These are phyloP conservation scores for Scortum barcoo DNA, from an alignment of 2,113 vertebrate genomes.

Conservation along the genomic window DNA sequence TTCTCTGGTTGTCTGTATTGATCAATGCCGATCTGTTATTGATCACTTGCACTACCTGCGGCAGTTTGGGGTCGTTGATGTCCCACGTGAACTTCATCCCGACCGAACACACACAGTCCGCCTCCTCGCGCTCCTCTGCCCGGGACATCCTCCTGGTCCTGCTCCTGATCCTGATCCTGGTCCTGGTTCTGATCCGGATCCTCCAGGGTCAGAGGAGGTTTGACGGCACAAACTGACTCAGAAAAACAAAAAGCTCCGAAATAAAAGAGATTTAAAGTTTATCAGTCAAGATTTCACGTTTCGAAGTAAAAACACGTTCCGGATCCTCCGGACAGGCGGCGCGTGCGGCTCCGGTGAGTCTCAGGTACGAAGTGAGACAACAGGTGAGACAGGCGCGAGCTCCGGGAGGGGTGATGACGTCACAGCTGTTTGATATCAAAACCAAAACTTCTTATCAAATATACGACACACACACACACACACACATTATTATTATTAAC, in stretches of 20 bases:
- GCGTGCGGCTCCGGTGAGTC: constrained; percentile 40
- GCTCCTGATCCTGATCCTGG: neutral
- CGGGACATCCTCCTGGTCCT: constrained; percentile 78
- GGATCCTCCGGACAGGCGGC: neutral
- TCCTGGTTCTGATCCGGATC: neutral
- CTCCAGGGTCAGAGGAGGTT: neutral
- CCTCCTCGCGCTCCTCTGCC: constrained; percentile 78
- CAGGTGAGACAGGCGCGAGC: constrained; percentile 43
- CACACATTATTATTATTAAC: too few species aligned
- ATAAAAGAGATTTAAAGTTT: neutral
- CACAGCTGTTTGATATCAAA: too few species aligned
- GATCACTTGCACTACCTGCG: constrained; percentile 86
- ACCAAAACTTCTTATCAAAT: too few species aligned
- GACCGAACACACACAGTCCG: constrained; percentile 67
- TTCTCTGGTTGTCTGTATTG: neutral
- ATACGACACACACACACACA: too few species aligned
- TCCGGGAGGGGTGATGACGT: too few species aligned
- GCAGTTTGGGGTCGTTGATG: constrained; percentile 95
- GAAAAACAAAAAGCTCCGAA: too few species aligned
- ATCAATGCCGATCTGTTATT: neutral
- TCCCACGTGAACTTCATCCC: constrained; percentile 96
- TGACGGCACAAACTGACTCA: neutral
- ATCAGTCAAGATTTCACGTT: too few species aligned
- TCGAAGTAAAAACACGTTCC: neutral
- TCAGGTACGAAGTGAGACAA: constrained; percentile 50